Percentiles rank a stretch among this genome's conserved stretches.
phyloP scores from a whole-genome alignment of 2,888 invertebrate species.

The Noctua pronuba region DNA sequence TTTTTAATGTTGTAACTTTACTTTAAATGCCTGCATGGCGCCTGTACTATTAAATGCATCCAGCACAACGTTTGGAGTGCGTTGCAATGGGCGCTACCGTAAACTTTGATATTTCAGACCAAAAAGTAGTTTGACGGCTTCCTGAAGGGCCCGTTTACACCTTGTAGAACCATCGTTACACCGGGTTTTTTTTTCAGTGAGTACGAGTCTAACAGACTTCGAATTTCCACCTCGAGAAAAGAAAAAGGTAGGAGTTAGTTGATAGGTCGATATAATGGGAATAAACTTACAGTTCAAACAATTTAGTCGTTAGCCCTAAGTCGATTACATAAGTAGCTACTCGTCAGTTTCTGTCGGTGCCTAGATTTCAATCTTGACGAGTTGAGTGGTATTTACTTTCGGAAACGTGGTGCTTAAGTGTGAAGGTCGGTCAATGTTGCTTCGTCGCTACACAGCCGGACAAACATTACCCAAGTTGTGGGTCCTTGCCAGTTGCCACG shows the following conservation, averaged over 20 bases:
- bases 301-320: neutral
- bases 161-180: no score
- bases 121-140: no score
- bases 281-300: neutral
- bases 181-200: no score
- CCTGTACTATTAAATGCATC: no score
- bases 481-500: neutral
- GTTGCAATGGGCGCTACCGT: no score
- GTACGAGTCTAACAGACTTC: no score
- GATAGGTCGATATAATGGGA: neutral
- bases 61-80: no score
- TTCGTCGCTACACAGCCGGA: slow-evolving; percentile 5
- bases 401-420: slow-evolving; percentile 26
- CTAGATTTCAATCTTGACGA: slow-evolving; percentile 28
- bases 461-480: slow-evolving; percentile 21
- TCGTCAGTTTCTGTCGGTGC: neutral
- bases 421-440: slow-evolving; percentile 42
- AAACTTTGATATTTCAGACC: no score
- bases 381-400: slow-evolving; percentile 17
- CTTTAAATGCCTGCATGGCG: no score
- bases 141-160: no score
- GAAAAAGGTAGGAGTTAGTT: neutral
- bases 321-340: slow-evolving; percentile 1
- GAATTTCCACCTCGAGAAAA: neutral
- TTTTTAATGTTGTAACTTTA: no score